phyloP scores from a whole-genome alignment of 2,797 vertebrate species.

The Tragopan temminckii region DNA sequence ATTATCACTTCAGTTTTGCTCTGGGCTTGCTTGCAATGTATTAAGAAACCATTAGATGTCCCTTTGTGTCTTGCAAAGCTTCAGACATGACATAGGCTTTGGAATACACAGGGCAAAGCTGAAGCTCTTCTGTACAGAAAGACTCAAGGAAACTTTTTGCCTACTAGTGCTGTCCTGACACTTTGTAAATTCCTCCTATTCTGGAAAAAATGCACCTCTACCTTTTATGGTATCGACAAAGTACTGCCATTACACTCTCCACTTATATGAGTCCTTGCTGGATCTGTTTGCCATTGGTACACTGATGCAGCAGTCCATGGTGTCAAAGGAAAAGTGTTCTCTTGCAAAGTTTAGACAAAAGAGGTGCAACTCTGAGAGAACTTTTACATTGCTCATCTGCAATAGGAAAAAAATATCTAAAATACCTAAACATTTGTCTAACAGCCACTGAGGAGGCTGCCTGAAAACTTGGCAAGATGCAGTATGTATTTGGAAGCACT shows the following conservation, averaged over 20 bases:
- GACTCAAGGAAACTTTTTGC: not conserved
- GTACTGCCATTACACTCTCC: not conserved
- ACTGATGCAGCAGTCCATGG: not conserved
- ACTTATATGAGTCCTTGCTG: not conserved
- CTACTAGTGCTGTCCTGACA: not conserved
- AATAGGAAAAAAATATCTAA: not conserved
- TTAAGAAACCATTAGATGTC: constrained; percentile 50
- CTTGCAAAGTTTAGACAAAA: not conserved
- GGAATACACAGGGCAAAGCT: not conserved
- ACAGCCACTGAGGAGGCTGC: not conserved
- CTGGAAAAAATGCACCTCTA: not conserved
- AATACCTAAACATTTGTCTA: not conserved
- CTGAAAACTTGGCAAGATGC: not conserved
- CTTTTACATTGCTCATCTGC: not conserved
- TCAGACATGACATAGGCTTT: not conserved
- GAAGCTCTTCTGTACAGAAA: not conserved
- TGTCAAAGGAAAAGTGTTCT: not conserved
- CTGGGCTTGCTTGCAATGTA: constrained; percentile 16
- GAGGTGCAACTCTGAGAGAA: not conserved
- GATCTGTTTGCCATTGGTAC: not conserved
- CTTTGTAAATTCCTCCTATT: not conserved
- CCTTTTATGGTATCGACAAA: not conserved
- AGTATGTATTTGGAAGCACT: not conserved
- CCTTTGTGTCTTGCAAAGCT: constrained; percentile 7
- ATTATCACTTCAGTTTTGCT: not conserved